Evolutionary conservation across 2,888 invertebrate species (phyloP).

Genomic region (Scelioninae gen. 1): DNA sequence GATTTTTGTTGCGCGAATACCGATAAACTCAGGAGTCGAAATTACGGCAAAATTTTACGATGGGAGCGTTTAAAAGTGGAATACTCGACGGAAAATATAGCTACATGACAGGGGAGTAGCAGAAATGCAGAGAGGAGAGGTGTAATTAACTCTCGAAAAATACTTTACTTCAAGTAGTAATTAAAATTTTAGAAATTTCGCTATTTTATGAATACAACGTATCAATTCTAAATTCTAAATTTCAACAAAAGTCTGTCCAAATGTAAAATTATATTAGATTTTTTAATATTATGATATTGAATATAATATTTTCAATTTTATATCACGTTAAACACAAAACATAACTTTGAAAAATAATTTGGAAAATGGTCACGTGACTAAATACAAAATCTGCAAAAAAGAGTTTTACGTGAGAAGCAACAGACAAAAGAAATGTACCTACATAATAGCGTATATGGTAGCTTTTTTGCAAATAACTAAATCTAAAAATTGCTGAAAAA

Average conservation of each 20-base stretch:
- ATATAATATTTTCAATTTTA: too few relatives aligned
- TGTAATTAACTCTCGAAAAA: slow-evolving; percentile 67
- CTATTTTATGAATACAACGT: slow-evolving; percentile 33
- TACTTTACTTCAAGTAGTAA: slow-evolving; percentile 58
- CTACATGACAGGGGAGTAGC: slow-evolving; percentile 56
- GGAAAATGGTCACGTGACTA: too few relatives aligned
- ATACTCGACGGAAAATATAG: slow-evolving; percentile 63
- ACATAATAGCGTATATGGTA: too few relatives aligned
- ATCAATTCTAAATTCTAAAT: slow-evolving; percentile 9
- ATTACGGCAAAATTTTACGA: slow-evolving; percentile 60
- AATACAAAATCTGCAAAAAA: too few relatives aligned
- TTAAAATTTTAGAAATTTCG: slow-evolving; percentile 62
- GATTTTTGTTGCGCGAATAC: slow-evolving; percentile 55
- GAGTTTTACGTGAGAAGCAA: too few relatives aligned
- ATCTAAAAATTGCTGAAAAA: too few relatives aligned
- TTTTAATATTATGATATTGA: too few relatives aligned
- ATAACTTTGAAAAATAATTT: too few relatives aligned
- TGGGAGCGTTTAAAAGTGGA: slow-evolving; percentile 55
- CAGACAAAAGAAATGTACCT: too few relatives aligned
- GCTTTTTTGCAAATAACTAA: too few relatives aligned
- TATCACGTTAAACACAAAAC: too few relatives aligned
- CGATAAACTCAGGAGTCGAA: slow-evolving; percentile 63
- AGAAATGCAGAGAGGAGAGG: slow-evolving; percentile 60
- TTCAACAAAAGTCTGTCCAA: background rate
- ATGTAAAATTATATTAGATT: background rate